Evolutionary conservation across 35 echinoderm and acorn worm species (phyloP), one percentile per base, ranked within the genome.

Genomic region (Apostichopus japonicus): DNA sequence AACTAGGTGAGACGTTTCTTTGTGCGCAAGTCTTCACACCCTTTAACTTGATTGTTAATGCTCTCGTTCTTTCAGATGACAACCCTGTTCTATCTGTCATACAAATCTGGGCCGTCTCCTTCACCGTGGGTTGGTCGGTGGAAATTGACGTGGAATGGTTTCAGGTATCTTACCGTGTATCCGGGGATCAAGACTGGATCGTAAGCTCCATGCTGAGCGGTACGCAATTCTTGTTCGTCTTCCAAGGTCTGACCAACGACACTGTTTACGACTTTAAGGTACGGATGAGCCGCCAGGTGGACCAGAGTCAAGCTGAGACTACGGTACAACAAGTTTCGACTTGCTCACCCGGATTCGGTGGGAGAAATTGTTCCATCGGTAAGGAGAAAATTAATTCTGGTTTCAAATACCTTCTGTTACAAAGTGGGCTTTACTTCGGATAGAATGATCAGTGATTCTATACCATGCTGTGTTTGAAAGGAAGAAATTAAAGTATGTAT

Each of bases 91-190:
- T 86, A 4, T 54, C 83, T 4, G 63, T 95, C 23, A 93, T 98
- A 13, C 88, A 95, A 84, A 86, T 98, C 23, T 98, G 96, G 96
- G 92, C 90, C 54, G 76, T 92, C 10, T 94, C 96, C 5, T 95
- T 98, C 90, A 98, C 96, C 4, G 65, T 98, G 24, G 89, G 80
- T 8, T 98, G 96, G 96, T 70, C 83, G 51, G 90, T 98, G 2
- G 92, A 92, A 27, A 95, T 98, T 33, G 80, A 93, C 61, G 94
- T 92, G 24, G 92, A 95, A 77, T 95, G 89, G 96, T 98, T 98
- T 65, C 90, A 90, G 52, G 17, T 98, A 53, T 91, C 83, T 62
- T 89, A 98, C 58, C 92, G 94, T 3, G 23, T 71, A 9, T 51
- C 51, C 51, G 77, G 56, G 13, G 24, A 6, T 17, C 82, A 21